phyloP scores from a whole-genome alignment of 2,797 vertebrate genomes.

The Sebastes goodei region DNA sequence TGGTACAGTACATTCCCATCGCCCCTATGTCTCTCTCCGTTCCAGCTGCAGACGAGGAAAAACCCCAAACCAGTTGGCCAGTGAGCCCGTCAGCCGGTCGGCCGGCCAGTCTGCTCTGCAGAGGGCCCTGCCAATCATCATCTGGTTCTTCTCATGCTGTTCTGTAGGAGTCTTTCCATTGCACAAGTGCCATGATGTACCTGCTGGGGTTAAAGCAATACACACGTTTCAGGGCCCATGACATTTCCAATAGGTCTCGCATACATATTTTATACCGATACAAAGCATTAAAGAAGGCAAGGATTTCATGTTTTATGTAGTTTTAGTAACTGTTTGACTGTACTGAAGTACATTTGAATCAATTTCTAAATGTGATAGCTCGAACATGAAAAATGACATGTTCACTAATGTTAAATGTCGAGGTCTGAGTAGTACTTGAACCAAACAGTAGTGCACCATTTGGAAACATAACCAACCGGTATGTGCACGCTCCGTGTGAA shows the following conservation, averaged over 20 bases:
- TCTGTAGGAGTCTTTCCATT: slow-evolving; percentile 59
- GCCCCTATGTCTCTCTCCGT: slow-evolving; percentile 31
- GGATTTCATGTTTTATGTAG: not conserved
- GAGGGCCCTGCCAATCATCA: slow-evolving; percentile 80
- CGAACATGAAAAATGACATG: not conserved
- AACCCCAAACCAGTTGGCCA: slow-evolving; percentile 69
- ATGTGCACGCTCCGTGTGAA: not conserved
- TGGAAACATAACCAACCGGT: not conserved
- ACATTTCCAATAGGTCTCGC: slow-evolving; percentile 6
- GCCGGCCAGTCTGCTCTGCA: slow-evolving; percentile 50
- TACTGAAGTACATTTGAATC: not conserved
- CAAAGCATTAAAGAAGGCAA: not conserved
- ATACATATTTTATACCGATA: not conserved
- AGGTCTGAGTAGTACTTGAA: not conserved
- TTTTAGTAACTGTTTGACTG: not conserved
- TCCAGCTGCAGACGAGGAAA: slow-evolving; percentile 70
- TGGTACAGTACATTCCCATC: slow-evolving; percentile 12
- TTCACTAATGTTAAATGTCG: not conserved
- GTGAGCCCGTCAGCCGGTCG: slow-evolving; percentile 34
- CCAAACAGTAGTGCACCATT: not conserved
- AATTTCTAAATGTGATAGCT: not conserved
- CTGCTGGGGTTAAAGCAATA: slow-evolving; percentile 49
- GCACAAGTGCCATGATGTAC: slow-evolving; percentile 37
- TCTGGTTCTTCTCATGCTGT: slow-evolving; percentile 45
- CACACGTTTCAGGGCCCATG: not conserved